A percentile compares a stretch with the other conserved stretches of the same genome.
These are phyloP conservation scores for Poeciliopsis prolifica DNA, from an alignment of 2,113 vertebrate species.

Conservation along the genomic window DNA sequence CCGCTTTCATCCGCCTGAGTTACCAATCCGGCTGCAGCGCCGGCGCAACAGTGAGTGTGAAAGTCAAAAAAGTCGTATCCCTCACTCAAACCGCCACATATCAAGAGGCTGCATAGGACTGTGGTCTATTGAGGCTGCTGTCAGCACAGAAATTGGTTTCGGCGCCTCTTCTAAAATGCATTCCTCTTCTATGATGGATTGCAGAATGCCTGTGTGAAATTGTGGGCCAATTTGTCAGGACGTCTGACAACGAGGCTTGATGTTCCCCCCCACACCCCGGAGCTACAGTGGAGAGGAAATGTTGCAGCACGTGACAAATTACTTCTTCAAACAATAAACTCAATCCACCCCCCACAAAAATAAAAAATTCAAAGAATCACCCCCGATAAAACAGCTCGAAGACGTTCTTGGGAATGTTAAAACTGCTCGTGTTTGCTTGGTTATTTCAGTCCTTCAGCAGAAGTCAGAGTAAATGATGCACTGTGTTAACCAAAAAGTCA, in stretches of 20 bases:
- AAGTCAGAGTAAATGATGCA: background rate
- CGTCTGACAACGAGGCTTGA: constrained; percentile 51
- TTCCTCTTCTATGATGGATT: constrained; percentile 62
- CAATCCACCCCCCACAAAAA: background rate
- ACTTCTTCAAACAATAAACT: constrained; percentile 29
- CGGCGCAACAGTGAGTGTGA: constrained; percentile 3
- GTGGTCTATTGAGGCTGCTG: constrained; percentile 52
- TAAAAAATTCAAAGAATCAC: background rate
- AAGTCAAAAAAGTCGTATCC: constrained; percentile 38
- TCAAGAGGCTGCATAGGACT: constrained; percentile 44
- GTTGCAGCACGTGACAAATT: constrained; percentile 38
- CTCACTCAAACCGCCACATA: constrained; percentile 32
- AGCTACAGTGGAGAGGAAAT: constrained; percentile 43
- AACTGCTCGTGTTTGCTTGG: background rate
- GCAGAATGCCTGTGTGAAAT: constrained; percentile 50
- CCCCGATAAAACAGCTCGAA: background rate
- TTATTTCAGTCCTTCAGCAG: background rate
- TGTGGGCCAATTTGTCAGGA: constrained; percentile 51
- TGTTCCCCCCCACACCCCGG: constrained; percentile 29
- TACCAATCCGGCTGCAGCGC: background rate
- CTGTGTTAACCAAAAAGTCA: background rate
- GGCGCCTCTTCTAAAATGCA: constrained; percentile 54
- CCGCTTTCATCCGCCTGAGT: constrained; percentile 1
- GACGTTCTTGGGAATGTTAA: constrained; percentile 10
- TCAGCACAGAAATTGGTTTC: constrained; percentile 60